A percentile compares a stretch with the other conserved stretches of the same genome.
phyloP scores from a whole-genome alignment of 1,140 invertebrate species.

The Penaeus vannamei region DNA sequence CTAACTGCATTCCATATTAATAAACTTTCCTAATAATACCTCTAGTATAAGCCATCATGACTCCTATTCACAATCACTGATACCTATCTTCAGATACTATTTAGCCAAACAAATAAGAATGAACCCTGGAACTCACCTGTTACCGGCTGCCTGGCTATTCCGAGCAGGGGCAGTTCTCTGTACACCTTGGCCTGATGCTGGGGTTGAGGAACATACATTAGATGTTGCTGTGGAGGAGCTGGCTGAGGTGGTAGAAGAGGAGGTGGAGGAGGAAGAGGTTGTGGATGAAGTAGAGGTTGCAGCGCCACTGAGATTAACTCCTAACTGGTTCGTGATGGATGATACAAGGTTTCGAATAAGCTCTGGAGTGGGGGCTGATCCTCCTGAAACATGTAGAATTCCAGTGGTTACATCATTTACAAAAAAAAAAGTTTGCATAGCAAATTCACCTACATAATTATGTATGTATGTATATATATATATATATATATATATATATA shows the following conservation, averaged over 20 bases:
- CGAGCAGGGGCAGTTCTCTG: slow-evolving; percentile 46
- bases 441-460: too few species aligned
- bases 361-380: slow-evolving; percentile 72
- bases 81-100: too few species aligned
- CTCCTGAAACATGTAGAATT: slow-evolving; percentile 68
- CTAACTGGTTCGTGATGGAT: slow-evolving; percentile 73
- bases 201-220: neutral
- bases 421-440: neutral
- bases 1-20: too few species aligned
- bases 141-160: slow-evolving; percentile 66
- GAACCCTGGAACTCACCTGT: slow-evolving; percentile 50
- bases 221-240: slow-evolving; percentile 37
- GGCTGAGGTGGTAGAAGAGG: slow-evolving; percentile 23
- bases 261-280: slow-evolving; percentile 26
- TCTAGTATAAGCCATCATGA: too few species aligned
- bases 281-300: slow-evolving; percentile 56
- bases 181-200: slow-evolving; percentile 44
- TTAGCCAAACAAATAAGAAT: too few species aligned
- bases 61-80: neutral
- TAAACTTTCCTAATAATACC: too few species aligned
- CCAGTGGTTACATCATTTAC: neutral
- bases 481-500: too few species aligned
- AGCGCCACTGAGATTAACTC: slow-evolving; percentile 70
- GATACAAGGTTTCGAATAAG: slow-evolving; percentile 78
- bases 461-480: too few species aligned